These are phyloP conservation scores for Pangasius krempfi DNA, from an alignment of 2,797 vertebrate genomes.

Conservation along the genomic window DNA sequence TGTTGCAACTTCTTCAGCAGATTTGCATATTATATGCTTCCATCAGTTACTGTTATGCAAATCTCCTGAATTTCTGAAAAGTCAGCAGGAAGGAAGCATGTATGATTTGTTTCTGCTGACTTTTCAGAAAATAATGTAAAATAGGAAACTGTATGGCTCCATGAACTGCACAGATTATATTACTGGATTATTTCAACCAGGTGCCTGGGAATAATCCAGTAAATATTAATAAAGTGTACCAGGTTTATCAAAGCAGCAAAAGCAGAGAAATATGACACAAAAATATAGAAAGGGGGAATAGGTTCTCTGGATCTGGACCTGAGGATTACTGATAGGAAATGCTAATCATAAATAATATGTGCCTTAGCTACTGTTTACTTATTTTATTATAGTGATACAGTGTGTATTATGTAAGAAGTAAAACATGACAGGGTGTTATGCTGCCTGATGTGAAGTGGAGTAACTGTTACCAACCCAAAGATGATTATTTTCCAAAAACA, in stretches of 20 bases:
- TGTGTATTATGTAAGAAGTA: background rate
- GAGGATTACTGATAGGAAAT: background rate
- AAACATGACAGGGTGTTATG: background rate
- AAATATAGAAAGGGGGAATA: background rate
- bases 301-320: background rate
- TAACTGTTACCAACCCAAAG: background rate
- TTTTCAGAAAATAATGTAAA: slow-evolving; percentile 8
- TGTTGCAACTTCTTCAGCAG: background rate
- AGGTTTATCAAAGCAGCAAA: background rate
- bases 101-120: slow-evolving; percentile 10
- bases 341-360: background rate
- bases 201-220: background rate
- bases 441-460: background rate
- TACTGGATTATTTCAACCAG: too few relatives aligned
- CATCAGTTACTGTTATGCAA: slow-evolving; percentile 22
- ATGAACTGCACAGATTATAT: background rate
- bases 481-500: background rate
- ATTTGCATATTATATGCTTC: slow-evolving; percentile 19
- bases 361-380: background rate
- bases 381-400: background rate
- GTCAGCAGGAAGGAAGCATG: slow-evolving; percentile 10
- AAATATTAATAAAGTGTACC: background rate
- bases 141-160: background rate
- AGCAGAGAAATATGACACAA: background rate
- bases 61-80: background rate